Percentiles rank a stretch among this genome's conserved stretches.
Conservation (phyloP, 2,888 invertebrate genomes). For the Rosalia funebris region DNA sequence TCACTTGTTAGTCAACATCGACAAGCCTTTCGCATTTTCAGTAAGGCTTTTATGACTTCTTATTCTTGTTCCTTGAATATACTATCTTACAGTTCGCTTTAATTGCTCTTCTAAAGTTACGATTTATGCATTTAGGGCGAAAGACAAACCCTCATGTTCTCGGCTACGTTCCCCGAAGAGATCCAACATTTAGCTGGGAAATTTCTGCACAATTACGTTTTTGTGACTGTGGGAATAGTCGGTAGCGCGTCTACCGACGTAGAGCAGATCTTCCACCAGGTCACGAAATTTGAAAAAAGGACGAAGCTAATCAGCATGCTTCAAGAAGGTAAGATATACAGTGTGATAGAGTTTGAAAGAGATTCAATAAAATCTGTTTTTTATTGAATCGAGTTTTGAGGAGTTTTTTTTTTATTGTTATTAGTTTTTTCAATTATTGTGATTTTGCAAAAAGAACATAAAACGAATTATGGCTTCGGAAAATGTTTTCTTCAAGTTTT, state of each 20-base stretch:
- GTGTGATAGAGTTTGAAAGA: neutral
- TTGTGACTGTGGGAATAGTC: constrained; percentile 89
- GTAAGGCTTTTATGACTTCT: no score
- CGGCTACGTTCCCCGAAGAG: constrained; percentile 78
- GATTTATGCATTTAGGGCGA: constrained; percentile 66
- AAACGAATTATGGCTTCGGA: no score
- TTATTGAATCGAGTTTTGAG: no score
- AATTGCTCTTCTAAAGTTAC: no score
- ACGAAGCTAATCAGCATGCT: constrained; percentile 76
- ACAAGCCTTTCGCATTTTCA: no score
- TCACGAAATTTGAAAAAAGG: constrained; percentile 74
- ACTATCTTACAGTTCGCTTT: no score
- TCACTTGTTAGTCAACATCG: no score
- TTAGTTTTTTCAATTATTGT: no score
- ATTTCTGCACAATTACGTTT: constrained; percentile 84
- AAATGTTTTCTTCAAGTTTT: no score
- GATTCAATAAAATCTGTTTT: neutral
- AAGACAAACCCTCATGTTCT: constrained; percentile 79
- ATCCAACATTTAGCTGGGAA: constrained; percentile 83
- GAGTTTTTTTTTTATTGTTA: no score
- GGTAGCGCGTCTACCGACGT: constrained; percentile 95
- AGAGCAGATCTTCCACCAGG: constrained; percentile 78
- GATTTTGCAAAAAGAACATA: no score
- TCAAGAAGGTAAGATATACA: constrained; percentile 64
- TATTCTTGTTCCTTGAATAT: no score